These are phyloP conservation scores for Labrus mixtus DNA, from an alignment of 2,113 vertebrate genomes.

Conservation along the genomic window DNA sequence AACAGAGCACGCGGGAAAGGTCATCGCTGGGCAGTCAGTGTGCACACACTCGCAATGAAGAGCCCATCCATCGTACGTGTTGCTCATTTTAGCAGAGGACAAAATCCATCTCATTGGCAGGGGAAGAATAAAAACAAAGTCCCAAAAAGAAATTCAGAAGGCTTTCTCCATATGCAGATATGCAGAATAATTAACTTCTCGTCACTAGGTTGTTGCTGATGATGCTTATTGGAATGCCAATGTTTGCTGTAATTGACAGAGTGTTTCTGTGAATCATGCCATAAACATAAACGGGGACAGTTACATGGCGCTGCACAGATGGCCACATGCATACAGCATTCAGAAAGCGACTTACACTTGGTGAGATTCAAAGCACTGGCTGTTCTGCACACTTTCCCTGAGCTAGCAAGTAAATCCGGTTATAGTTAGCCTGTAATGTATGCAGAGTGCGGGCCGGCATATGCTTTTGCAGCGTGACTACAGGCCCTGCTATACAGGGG, in stretches of 20 bases:
- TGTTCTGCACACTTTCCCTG: conserved; percentile 51
- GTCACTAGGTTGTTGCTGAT: conserved; percentile 1
- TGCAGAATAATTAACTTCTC: conserved; percentile 1
- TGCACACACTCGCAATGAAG: conserved; percentile 43
- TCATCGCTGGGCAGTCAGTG: conserved; percentile 50
- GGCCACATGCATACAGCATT: conserved; percentile 28
- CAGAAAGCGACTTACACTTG: conserved; percentile 43
- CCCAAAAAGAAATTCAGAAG: background rate
- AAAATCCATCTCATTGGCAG: conserved; percentile 13
- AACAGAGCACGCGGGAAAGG: conserved; percentile 47
- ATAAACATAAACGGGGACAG: conserved; percentile 42
- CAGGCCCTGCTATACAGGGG: conserved; percentile 33
- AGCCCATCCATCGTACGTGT: conserved; percentile 29
- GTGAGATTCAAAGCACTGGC: conserved; percentile 53
- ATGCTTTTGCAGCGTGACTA: conserved; percentile 52
- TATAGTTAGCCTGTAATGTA: conserved; percentile 70
- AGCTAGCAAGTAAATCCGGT: conserved; percentile 70
- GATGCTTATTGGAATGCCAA: conserved; percentile 42
- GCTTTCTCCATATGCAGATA: background rate
- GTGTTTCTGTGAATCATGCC: conserved; percentile 17
- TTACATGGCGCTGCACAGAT: conserved; percentile 40
- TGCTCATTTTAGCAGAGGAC: conserved; percentile 18
- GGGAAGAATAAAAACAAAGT: conserved; percentile 21
- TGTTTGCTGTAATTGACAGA: conserved; percentile 54
- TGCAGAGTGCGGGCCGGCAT: conserved; percentile 54